phyloP scores from a whole-genome alignment of 2,888 invertebrate species.

The Congeria kusceri region DNA sequence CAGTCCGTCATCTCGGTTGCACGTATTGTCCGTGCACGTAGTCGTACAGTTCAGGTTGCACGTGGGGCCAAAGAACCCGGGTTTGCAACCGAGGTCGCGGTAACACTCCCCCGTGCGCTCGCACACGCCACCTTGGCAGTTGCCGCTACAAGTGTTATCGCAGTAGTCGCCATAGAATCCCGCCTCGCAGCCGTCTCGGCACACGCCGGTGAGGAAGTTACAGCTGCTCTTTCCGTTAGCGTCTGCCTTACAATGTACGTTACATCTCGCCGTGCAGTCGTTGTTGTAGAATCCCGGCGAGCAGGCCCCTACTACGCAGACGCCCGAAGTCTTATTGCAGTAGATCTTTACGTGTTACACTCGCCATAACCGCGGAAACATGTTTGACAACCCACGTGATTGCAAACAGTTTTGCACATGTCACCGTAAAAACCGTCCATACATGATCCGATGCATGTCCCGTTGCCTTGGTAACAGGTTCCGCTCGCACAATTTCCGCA shows the following conservation, averaged over 20 bases:
- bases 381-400: conserved; percentile 9
- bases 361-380: conserved; percentile 16
- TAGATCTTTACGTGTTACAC: conserved; percentile 14
- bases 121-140: conserved; percentile 26
- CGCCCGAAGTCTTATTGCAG: conserved; percentile 31
- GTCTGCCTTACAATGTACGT: conserved; percentile 9
- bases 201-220: conserved; percentile 21
- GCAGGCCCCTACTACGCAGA: conserved; percentile 26
- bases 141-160: conserved; percentile 8
- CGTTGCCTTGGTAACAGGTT: conserved; percentile 25
- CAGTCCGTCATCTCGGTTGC: conserved; percentile 20
- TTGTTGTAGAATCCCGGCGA: conserved; percentile 22
- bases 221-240: not conserved
- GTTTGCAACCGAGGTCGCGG: conserved; percentile 19
- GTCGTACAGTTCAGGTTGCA: conserved; percentile 10
- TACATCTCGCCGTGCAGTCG: conserved; percentile 20
- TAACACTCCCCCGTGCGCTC: conserved; percentile 27
- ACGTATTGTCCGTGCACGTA: conserved; percentile 35
- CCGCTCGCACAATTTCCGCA: conserved; percentile 31
- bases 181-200: conserved; percentile 33
- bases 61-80: conserved; percentile 31
- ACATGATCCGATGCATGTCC: conserved; percentile 29
- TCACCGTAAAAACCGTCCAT: conserved; percentile 21
- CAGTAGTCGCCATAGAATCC: conserved; percentile 31
- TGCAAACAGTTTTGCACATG: conserved; percentile 17